Evolutionary conservation across 2,113 vertebrate species (phyloP).

Genomic region (Oncorhynchus masou): DNA sequence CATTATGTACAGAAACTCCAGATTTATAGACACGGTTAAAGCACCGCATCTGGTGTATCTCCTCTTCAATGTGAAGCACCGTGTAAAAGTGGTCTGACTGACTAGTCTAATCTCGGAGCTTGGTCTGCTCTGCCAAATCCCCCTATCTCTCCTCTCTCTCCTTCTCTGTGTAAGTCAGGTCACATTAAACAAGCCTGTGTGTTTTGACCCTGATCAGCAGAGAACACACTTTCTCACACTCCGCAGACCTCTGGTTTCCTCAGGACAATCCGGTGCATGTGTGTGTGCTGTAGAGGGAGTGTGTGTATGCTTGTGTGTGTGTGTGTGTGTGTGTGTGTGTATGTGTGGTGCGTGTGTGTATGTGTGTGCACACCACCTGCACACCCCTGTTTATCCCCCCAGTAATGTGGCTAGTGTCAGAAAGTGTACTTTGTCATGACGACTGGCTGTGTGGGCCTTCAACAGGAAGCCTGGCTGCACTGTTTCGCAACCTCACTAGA

Average conservation of each 20-base stretch:
- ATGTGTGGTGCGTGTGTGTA: conserved; percentile 37
- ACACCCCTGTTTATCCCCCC: conserved; percentile 15
- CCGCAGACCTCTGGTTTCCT: conserved; percentile 43
- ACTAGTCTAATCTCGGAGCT: conserved; percentile 25
- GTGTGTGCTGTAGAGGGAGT: conserved; percentile 1
- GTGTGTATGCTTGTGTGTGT: conserved; percentile 11
- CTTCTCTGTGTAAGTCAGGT: conserved; percentile 2
- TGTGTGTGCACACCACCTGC: conserved; percentile 44
- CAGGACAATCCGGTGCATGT: conserved; percentile 17
- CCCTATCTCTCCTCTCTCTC: not conserved
- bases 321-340: conserved; percentile 5
- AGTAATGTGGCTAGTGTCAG: conserved; percentile 48
- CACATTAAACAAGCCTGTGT: conserved; percentile 42
- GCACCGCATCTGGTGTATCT: not conserved
- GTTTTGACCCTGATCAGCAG: conserved; percentile 51
- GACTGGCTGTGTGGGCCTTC: conserved; percentile 46
- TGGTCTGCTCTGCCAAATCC: conserved; percentile 20
- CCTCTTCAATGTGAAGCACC: conserved; percentile 3
- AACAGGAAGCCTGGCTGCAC: conserved; percentile 73
- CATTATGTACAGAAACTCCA: conserved; percentile 1
- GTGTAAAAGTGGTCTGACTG: conserved; percentile 10
- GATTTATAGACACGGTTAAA: not conserved
- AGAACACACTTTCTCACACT: conserved; percentile 56
- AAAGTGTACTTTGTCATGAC: conserved; percentile 57
- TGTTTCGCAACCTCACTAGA: conserved; percentile 73